Percentiles rank a stretch among this genome's conserved stretches.
Evolutionary conservation across 2,888 invertebrate genomes (phyloP).

Genomic region (Byasa hedistus): DNA sequence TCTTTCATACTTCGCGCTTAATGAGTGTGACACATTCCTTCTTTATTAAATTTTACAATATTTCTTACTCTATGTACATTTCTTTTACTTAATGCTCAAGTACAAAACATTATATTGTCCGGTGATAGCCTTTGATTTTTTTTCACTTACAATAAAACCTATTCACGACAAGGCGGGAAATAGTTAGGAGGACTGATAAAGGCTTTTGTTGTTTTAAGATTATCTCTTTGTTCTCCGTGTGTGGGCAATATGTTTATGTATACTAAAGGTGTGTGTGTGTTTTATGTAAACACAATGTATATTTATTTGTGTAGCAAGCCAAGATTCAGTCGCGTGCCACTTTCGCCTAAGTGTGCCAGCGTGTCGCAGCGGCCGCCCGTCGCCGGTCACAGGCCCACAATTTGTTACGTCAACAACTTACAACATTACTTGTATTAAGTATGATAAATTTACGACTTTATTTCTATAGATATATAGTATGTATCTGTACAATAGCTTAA

Average conservation of each 20-base stretch:
- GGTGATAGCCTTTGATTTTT: no score
- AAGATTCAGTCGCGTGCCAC: conserved; percentile 16
- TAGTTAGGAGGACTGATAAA: no score
- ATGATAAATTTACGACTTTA: conserved; percentile 35
- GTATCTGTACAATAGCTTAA: conserved; percentile 16
- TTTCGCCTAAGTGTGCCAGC: conserved; percentile 52
- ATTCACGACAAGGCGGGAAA: no score
- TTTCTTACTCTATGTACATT: no score
- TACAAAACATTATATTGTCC: no score
- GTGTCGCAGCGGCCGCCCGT: conserved; percentile 41
- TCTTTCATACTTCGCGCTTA: no score
- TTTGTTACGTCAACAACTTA: conserved; percentile 55
- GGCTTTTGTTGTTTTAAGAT: no score
- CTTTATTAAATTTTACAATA: no score
- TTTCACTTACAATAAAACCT: no score
- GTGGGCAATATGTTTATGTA: neutral
- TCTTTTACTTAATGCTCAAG: no score
- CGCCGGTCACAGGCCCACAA: conserved; percentile 43
- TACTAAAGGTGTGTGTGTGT: conserved; percentile 35
- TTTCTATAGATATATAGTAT: neutral
- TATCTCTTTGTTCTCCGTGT: no score
- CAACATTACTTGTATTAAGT: conserved; percentile 42
- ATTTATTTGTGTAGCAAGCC: conserved; percentile 12
- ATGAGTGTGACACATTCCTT: no score
- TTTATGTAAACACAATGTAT: conserved; percentile 35